Conservation (phyloP, 2,797 vertebrate genomes). For the Sebastes hopkinsi region DNA sequence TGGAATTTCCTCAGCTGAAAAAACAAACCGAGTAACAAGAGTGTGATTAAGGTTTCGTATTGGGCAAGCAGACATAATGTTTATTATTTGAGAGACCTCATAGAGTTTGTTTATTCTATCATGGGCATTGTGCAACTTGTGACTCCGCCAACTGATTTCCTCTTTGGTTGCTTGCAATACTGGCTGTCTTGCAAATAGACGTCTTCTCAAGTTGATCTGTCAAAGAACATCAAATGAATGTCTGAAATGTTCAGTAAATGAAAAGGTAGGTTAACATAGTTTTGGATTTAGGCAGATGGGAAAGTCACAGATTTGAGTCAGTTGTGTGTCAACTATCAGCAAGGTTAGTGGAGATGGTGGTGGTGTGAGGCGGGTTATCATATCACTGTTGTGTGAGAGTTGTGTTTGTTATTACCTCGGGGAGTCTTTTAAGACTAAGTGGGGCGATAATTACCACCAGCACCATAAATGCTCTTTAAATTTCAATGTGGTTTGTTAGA, state of each 20-base stretch:
- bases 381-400: slow-evolving; percentile 12
- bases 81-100: background rate
- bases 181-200: background rate
- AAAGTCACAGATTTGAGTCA: slow-evolving; percentile 26
- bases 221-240: background rate
- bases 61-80: background rate
- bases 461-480: background rate
- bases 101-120: background rate
- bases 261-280: background rate
- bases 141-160: background rate
- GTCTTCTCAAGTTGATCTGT: background rate
- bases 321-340: slow-evolving; percentile 24
- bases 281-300: slow-evolving; percentile 10
- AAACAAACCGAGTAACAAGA: slow-evolving; percentile 37
- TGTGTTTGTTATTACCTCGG: slow-evolving; percentile 20
- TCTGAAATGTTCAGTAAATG: background rate
- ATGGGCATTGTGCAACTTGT: background rate
- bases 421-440: background rate
- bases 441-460: background rate
- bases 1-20: slow-evolving; percentile 53
- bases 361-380: background rate
- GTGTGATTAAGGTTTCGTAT: background rate
- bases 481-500: background rate
- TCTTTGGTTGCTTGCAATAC: background rate
- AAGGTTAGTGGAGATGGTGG: background rate